Evolutionary conservation across 1,140 invertebrate species (phyloP), one percentile per base, ranked within the genome.

Genomic region (Cyclargus thomasi): DNA sequence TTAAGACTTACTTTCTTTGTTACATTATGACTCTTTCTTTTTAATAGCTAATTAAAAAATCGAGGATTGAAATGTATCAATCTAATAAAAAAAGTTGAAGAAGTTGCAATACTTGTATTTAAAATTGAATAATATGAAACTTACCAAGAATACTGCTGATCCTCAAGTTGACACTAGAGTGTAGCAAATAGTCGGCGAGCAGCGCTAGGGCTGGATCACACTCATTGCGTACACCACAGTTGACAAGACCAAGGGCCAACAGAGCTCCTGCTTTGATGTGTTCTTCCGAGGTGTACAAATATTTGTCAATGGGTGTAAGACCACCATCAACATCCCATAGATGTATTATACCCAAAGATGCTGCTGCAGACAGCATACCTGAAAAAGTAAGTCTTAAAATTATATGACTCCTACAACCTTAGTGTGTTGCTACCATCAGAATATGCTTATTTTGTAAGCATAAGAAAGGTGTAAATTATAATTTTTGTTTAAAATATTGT

Each of bases 291-390:
- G 98, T 98, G 82, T 99, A 99, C 0, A 99, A 91, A 86, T 99
- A 99, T 89, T 99, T 99, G 90, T 99, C 99, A 77, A 99, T 99
- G 70, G 98, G 97, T 0, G 97, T 98, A 16, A 99, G 91, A 73
- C 99, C 98, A 57, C 98, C 98, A 85, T 99, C 99, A 1, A 99
- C 97, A 91, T 99, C 99, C 99, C 99, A 99, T 1, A 99, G 88
- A 21, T 99, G 93, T 70, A 94, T 93, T 64, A 99, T 92, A 62
- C 99, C 99, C 1, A 99, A 91, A 0, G 98, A 99, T 0, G 99
- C 99, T 1, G 98, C 99, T 1, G 99, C 98, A 89, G 97, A 99
- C 4, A 99, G 88, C 97, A 99, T 99, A 59, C 96, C 88, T 91
- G 65, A 14, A 75, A 76, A 29, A n/a, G n/a, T n/a, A n/a, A n/a